Conservation (phyloP, 2,888 invertebrate species). For the Mythimna ferrago region DNA sequence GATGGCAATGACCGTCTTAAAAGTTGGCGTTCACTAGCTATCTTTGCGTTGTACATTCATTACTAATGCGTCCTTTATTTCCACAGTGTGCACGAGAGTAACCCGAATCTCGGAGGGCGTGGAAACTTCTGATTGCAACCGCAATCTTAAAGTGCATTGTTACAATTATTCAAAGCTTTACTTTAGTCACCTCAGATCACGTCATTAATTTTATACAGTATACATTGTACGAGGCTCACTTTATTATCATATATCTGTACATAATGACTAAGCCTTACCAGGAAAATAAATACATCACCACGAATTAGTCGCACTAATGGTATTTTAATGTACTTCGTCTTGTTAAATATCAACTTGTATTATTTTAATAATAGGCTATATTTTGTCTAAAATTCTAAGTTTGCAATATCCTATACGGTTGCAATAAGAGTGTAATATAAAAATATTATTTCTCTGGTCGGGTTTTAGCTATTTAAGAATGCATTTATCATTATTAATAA, state of each 20-base stretch:
- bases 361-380: slow-evolving; percentile 27
- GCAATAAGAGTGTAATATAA: slow-evolving; percentile 44
- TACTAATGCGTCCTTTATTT: slow-evolving; percentile 56
- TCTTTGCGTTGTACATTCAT: not conserved
- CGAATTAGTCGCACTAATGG: slow-evolving; percentile 6
- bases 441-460: slow-evolving; percentile 63
- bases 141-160: slow-evolving; percentile 47
- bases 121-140: slow-evolving; percentile 87
- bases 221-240: slow-evolving; percentile 68
- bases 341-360: slow-evolving; percentile 28
- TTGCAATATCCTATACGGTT: slow-evolving; percentile 45
- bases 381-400: slow-evolving; percentile 26
- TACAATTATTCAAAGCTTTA: slow-evolving; percentile 66
- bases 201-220: slow-evolving; percentile 70
- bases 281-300: slow-evolving; percentile 46
- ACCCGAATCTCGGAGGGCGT: slow-evolving; percentile 87
- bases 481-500: slow-evolving; percentile 84
- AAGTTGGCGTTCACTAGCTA: not conserved
- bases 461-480: slow-evolving; percentile 70
- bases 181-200: slow-evolving; percentile 70
- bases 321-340: slow-evolving; percentile 22
- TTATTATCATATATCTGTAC: slow-evolving; percentile 60
- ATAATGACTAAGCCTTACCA: slow-evolving; percentile 62
- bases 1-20: not conserved
- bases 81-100: slow-evolving; percentile 92